These are phyloP conservation scores for Antigone vipio DNA, from an alignment of 2,113 vertebrate genomes.

Conservation along the genomic window DNA sequence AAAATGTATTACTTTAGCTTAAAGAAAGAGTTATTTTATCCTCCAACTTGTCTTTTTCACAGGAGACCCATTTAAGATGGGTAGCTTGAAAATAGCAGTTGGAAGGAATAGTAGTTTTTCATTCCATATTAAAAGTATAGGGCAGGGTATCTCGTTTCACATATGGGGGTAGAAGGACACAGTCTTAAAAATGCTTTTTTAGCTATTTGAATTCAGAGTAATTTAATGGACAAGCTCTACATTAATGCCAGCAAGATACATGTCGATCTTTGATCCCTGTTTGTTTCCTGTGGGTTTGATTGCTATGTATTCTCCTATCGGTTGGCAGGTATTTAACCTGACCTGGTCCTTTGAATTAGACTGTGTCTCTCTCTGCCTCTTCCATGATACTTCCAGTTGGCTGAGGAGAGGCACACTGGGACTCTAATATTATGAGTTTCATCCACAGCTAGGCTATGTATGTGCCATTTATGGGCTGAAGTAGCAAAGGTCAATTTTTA, in stretches of 20 bases:
- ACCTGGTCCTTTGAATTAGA: not conserved
- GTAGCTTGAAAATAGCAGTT: not conserved
- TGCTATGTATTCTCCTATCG: not conserved
- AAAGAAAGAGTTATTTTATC: not conserved
- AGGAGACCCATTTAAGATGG: not conserved
- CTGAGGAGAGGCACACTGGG: not conserved
- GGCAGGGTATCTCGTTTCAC: not conserved
- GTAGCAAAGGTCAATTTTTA: not conserved
- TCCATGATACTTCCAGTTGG: not conserved
- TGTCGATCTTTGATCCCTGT: not conserved
- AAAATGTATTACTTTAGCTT: conserved; percentile 22
- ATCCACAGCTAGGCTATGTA: not conserved
- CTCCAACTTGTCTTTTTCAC: not conserved
- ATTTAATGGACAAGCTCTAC: not conserved
- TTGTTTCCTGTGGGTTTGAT: not conserved
- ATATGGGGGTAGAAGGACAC: not conserved
- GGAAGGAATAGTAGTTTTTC: not conserved
- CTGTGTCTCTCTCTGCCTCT: not conserved
- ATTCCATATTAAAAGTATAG: not conserved
- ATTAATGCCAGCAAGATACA: not conserved
- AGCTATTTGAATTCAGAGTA: not conserved
- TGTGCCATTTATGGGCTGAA: not conserved
- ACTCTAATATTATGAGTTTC: not conserved
- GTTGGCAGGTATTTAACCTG: not conserved
- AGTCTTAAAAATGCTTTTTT: not conserved